A percentile compares a stretch with the other conserved stretches of the same genome.
Evolutionary conservation across 23 tunicate genomes (phyloP).

Genomic region (Botrylloides violaceus): DNA sequence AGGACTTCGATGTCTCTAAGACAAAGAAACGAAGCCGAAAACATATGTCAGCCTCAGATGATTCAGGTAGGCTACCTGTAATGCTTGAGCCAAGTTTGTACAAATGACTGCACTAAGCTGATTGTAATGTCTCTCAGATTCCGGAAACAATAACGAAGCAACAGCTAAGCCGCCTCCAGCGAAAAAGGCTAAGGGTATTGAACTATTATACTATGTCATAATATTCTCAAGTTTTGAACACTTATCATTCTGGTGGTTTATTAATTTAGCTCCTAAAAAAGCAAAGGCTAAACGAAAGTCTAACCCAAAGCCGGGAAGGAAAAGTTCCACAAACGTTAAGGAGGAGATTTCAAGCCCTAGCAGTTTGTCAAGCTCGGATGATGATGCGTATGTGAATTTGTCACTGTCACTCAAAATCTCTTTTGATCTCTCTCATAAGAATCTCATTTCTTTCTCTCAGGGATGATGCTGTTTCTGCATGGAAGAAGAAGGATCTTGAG

Average conservation of each 20-base stretch:
- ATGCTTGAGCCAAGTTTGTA: neutral
- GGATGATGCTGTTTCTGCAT: constrained; percentile 67
- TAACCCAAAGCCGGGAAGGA: constrained; percentile 17
- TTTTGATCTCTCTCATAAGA: too few relatives aligned
- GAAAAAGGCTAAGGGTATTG: constrained; percentile 2
- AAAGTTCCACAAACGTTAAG: neutral
- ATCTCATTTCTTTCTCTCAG: too few relatives aligned
- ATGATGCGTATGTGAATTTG: constrained; percentile 10
- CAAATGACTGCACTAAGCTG: neutral
- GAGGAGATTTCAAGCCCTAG: constrained; percentile 26
- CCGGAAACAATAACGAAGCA: constrained; percentile 2
- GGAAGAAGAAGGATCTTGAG: constrained; percentile 85
- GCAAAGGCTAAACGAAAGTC: constrained; percentile 6
- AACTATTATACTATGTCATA: too few relatives aligned
- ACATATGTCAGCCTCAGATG: too few relatives aligned
- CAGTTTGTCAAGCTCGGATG: constrained; percentile 24
- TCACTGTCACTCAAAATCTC: too few relatives aligned
- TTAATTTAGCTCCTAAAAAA: constrained; percentile 14
- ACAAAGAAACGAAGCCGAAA: too few relatives aligned
- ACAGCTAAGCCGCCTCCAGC: constrained; percentile 17
- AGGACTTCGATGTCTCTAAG: too few relatives aligned
- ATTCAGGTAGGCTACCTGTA: too few relatives aligned
- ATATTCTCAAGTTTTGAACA: too few relatives aligned
- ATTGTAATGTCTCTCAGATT: constrained; percentile 5
- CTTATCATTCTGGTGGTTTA: too few relatives aligned